Base-by-base conservation (phyloP, 1,140 invertebrate species). In the Araneus ventricosus region DNA sequence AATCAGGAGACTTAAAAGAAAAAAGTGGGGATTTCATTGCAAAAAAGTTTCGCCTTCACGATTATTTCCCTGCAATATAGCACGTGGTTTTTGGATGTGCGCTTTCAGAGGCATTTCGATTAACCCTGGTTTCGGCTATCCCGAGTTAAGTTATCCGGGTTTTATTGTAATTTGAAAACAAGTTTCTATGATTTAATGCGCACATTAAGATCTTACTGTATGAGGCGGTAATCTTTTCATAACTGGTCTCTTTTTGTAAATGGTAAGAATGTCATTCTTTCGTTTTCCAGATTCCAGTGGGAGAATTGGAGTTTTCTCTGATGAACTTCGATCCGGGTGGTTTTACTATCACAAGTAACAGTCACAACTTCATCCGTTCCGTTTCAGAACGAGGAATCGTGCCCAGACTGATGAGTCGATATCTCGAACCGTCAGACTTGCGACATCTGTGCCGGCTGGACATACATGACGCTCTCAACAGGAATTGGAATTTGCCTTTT, bases 401-500 rank as follows among this genome's bases (percentile, higher is more conserved):
- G 1, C 45, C 59, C 0, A 57, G 59, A 27, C 34, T 93, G 2
- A 27, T 30, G 22, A 20, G 8, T 39, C 24, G 84, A 7, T 93
- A 93, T 41, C 27, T 93, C 10, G 45, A 93, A 24, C 92, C 92
- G 1, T 88, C 70, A 1, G 75, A 80, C 20, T 30, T 93, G 27
- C 67, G 41, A 45, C 92, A 93, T 34, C 57, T 93, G 5, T 67
- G 86, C 24, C 37, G 92, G 2, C n/a, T 63, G 2, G 37, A 6
- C 3, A 84, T 93, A 27, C 84, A 86, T 0, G 67, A 88, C 14
- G 17, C 57, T 63, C 92, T 93, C 1, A 93, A 93, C 34, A 37
- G 22, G n/a, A 88, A 63, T 20, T 93, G 92, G 92, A 86, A 93
- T 30, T 88, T 93, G 27, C 92, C 92, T 6, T 63, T 30, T 24